phyloP scores from a whole-genome alignment of 2,797 vertebrate genomes.

The Sylvilagus floridanus region DNA sequence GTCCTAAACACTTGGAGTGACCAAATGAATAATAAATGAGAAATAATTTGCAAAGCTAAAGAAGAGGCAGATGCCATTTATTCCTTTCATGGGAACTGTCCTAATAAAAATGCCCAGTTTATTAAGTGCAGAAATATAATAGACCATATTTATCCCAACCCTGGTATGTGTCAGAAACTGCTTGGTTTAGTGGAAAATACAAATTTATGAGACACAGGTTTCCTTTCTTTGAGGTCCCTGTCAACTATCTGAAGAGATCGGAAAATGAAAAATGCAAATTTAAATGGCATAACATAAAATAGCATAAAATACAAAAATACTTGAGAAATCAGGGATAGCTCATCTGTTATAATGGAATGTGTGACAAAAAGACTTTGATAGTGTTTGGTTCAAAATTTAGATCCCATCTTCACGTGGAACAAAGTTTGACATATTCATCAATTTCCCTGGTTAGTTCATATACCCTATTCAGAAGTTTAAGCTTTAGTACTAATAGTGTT shows the following conservation, averaged over 20 bases:
- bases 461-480: not conserved
- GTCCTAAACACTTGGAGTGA: not conserved
- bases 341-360: not conserved
- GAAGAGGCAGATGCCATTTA: not conserved
- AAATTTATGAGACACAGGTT: not conserved
- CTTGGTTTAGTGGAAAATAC: slow-evolving; percentile 25
- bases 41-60: slow-evolving; percentile 31
- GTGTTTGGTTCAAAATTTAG: not conserved
- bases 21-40: slow-evolving; percentile 2
- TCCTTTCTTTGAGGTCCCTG: not conserved
- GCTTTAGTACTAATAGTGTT: not conserved
- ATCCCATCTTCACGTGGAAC: not conserved
- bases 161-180: slow-evolving; percentile 28
- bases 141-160: not conserved
- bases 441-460: not conserved
- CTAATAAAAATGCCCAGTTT: slow-evolving; percentile 33
- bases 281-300: not conserved
- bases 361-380: not conserved
- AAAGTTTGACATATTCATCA: not conserved
- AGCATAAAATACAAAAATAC: not conserved
- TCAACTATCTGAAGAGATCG: not conserved
- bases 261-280: slow-evolving; percentile 8
- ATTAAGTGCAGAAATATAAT: not conserved
- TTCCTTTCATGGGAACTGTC: not conserved
- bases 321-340: not conserved